Evolutionary conservation across 2,113 vertebrate genomes (phyloP).

Genomic region (Pantherophis guttatus): DNA sequence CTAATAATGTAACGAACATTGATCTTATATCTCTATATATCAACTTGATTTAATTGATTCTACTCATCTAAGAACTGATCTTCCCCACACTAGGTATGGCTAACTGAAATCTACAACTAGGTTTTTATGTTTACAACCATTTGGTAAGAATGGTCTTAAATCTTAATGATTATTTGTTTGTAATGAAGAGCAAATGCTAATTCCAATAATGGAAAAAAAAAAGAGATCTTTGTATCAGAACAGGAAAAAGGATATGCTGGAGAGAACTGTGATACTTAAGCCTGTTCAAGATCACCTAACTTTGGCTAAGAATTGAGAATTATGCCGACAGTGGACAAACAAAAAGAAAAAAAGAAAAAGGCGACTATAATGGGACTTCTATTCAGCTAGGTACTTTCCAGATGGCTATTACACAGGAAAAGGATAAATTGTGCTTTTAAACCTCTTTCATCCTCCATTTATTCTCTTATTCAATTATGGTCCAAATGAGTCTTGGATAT

Average conservation of each 20-base stretch:
- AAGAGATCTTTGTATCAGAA: background rate
- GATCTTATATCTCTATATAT: background rate
- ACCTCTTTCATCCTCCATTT: background rate
- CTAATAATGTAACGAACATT: background rate
- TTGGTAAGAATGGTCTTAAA: background rate
- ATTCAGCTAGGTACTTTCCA: fast-evolving
- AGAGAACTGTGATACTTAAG: background rate
- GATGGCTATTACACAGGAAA: fast-evolving
- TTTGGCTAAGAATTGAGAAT: background rate
- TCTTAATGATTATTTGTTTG: background rate
- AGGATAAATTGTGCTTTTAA: background rate
- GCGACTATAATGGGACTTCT: background rate
- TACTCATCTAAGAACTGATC: background rate
- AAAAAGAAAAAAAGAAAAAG: background rate
- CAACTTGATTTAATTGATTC: background rate
- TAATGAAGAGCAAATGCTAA: background rate
- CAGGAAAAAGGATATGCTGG: background rate
- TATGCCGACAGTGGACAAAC: background rate
- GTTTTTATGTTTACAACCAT: background rate
- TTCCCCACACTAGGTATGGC: background rate
- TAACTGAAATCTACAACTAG: background rate
- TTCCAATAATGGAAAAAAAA: background rate
- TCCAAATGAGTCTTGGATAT: background rate
- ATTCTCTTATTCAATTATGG: background rate
- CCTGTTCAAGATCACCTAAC: background rate